Percentiles rank a stretch among this genome's conserved stretches.
These are phyloP conservation scores for Dorcus parallelipipedus DNA, from an alignment of 2,888 invertebrate genomes.

Conservation along the genomic window DNA sequence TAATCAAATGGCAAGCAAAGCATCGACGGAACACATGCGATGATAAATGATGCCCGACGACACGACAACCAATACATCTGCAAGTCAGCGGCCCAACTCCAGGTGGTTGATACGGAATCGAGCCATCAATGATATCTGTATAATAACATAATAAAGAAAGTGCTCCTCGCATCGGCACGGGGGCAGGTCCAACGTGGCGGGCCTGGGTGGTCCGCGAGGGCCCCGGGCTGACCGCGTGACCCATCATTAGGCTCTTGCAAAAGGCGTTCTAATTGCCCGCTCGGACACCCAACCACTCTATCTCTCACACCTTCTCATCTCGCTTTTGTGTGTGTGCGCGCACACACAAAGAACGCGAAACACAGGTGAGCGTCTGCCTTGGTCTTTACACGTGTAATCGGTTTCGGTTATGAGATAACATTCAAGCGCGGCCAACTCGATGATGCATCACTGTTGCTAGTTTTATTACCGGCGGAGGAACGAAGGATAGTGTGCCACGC, in stretches of 20 bases:
- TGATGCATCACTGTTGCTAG: too few relatives aligned
- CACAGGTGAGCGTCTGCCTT: background rate
- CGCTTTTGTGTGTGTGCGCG: background rate
- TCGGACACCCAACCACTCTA: conserved; percentile 46
- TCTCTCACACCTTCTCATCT: conserved; percentile 41
- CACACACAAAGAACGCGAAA: background rate
- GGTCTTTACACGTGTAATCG: too few relatives aligned
- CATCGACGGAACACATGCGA: background rate
- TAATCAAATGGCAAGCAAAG: background rate
- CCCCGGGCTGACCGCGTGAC: conserved; percentile 46
- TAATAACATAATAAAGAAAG: conserved; percentile 44
- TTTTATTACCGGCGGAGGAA: too few relatives aligned
- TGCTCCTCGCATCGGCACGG: conserved; percentile 27
- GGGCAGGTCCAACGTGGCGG: conserved; percentile 36
- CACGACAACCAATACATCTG: conserved; percentile 34
- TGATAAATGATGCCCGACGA: conserved; percentile 26
- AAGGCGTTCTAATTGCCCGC: conserved; percentile 52
- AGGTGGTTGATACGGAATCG: conserved; percentile 41
- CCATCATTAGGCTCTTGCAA: conserved; percentile 52
- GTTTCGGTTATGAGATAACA: too few relatives aligned
- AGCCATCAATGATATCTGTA: conserved; percentile 44
- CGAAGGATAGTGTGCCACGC: too few relatives aligned
- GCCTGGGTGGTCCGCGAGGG: conserved; percentile 47
- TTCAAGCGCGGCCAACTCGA: too few relatives aligned
- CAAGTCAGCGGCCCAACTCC: conserved; percentile 39